A percentile compares a stretch with the other conserved stretches of the same genome.
phyloP scores from a whole-genome alignment of 2,113 vertebrate species.

The Atractosteus spatula region DNA sequence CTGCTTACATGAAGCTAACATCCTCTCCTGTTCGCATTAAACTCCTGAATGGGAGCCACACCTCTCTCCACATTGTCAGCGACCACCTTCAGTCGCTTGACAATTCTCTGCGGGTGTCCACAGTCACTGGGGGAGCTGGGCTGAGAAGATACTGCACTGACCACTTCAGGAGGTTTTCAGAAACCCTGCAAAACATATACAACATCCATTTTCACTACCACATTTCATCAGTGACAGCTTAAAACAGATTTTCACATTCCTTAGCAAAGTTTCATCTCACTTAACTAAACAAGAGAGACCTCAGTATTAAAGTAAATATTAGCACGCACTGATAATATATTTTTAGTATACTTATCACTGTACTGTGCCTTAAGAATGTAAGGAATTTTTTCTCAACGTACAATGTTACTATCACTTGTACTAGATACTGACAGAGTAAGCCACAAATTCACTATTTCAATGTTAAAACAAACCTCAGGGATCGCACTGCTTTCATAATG shows the following conservation, averaged over 20 bases:
- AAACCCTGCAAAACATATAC: conserved; percentile 8
- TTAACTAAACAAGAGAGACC: no score
- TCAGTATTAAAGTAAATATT: neutral
- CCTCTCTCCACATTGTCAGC: neutral
- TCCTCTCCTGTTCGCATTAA: neutral
- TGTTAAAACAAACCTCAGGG: conserved; percentile 13
- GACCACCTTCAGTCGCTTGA: neutral
- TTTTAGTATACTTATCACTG: neutral
- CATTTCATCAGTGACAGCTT: no score
- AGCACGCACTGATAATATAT: neutral
- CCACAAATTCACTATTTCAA: no score
- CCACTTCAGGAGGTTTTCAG: conserved; percentile 14
- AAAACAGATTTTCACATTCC: no score
- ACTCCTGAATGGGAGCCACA: no score
- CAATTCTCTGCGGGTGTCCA: neutral
- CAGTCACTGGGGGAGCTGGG: neutral
- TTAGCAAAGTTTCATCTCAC: no score
- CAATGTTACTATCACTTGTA: neutral
- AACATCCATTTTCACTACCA: neutral
- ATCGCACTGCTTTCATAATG: conserved; percentile 6
- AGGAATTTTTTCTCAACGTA: no score
- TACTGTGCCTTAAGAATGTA: no score
- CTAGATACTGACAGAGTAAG: neutral
- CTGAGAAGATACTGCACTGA: conserved; percentile 1
- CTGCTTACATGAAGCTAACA: neutral